phyloP scores from a whole-genome alignment of 2,797 vertebrate genomes.

The Geotrypetes seraphini region DNA sequence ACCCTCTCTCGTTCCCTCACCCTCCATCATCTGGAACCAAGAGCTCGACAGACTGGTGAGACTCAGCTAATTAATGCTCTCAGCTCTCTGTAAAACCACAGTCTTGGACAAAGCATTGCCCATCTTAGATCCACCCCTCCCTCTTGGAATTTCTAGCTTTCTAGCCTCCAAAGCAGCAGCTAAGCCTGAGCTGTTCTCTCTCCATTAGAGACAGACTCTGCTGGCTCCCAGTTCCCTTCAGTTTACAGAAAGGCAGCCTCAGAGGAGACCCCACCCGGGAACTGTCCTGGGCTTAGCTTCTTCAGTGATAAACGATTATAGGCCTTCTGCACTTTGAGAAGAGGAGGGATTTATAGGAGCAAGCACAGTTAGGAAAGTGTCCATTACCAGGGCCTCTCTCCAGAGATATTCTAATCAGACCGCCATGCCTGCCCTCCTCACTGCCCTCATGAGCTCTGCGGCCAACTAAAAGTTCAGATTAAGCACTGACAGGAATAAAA shows the following conservation, averaged over 20 bases:
- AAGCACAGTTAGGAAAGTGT: slow-evolving; percentile 61
- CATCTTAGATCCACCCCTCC: too few relatives aligned
- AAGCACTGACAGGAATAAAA: slow-evolving; percentile 21
- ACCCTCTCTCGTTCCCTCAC: too few relatives aligned
- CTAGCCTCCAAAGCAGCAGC: slow-evolving; percentile 16
- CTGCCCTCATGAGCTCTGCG: too few relatives aligned
- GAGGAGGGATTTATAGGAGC: slow-evolving; percentile 65
- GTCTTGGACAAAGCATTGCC: too few relatives aligned
- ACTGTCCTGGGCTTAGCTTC: too few relatives aligned
- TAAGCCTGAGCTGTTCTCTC: slow-evolving; percentile 8
- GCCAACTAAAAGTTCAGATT: slow-evolving; percentile 8
- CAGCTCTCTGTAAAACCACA: too few relatives aligned
- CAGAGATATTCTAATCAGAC: slow-evolving; percentile 44
- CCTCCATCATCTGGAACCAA: too few relatives aligned
- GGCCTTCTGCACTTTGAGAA: slow-evolving; percentile 67
- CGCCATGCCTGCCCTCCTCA: not conserved
- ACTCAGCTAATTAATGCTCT: too few relatives aligned
- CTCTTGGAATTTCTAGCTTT: not conserved
- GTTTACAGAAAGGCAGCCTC: slow-evolving; percentile 57
- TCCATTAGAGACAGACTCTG: not conserved
- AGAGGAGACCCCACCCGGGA: slow-evolving; percentile 44
- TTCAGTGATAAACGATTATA: slow-evolving; percentile 70
- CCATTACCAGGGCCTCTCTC: slow-evolving; percentile 59
- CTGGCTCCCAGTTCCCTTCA: slow-evolving; percentile 24
- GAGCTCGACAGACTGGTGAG: too few relatives aligned